Base-by-base conservation (phyloP, 2,888 invertebrate genomes). In the Tipula confusa region DNA sequence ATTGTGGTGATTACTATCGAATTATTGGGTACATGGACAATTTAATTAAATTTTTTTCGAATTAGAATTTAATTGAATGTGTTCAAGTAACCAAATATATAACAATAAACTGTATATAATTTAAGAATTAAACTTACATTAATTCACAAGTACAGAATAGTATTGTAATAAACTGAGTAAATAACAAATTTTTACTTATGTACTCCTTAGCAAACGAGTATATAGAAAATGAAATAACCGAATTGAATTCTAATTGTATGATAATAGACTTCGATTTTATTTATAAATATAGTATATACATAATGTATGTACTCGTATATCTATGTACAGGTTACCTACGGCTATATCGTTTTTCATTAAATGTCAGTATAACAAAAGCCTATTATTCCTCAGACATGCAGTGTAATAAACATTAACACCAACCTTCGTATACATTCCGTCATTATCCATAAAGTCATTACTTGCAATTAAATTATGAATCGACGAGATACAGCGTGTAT, bases 161-260 rank as follows among this genome's bases (percentile, higher is more conserved):
- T 38, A 38, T 38, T 38, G n/a, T 38, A 43, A 64, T 9, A 64
- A 38, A 64, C 18, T 38, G 24, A 64, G 24, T 64, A 64, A 64
- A 64, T 64, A 24, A 64, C 24, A 64, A 33, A 24, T 24, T 18
- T 24, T 64, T 64, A 24, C 24, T 64, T 64, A 9, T 9, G 7
- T 9, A 64, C 15, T 24, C 18, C 9, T 64, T 15, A n/a, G 7
- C 3, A 24, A 24, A 64, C 24, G 64, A 48, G 15, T 48, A 48
- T 48, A 18, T 48, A 18, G 48, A 64, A 64, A 64, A 64, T 64
- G 9, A 64, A 64, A 64, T 64, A 64, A 64, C 64, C 18, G 24
- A 64, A 64, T 64, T 64, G 64, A 64, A 64, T 64, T 64, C 64
- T 64, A 64, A 64, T 64, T 64, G 64, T 64, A 64, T 64, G 64